Evolutionary conservation across 2,113 vertebrate genomes (phyloP).

Genomic region (Trinectes maculatus): DNA sequence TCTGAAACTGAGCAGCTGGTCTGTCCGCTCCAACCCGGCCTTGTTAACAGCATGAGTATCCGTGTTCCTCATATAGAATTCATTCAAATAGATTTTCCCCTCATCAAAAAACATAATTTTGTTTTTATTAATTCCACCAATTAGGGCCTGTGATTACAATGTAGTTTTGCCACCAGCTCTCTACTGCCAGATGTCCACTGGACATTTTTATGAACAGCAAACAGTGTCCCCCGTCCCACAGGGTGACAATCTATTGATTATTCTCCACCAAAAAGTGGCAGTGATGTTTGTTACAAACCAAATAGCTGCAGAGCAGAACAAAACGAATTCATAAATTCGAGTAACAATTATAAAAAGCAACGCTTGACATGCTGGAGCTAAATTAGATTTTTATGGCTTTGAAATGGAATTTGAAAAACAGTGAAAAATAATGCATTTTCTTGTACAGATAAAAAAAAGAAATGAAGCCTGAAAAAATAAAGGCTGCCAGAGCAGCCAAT

Average conservation of each 20-base stretch:
- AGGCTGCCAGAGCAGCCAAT: background rate
- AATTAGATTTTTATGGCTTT: constrained; percentile 28
- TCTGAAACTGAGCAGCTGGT: constrained; percentile 65
- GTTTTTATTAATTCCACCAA: constrained; percentile 32
- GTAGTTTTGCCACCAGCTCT: constrained; percentile 10
- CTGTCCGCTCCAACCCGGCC: constrained; percentile 48
- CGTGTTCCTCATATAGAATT: constrained; percentile 30
- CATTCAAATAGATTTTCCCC: constrained; percentile 23
- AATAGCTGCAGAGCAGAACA: constrained; percentile 20
- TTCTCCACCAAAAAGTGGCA: background rate
- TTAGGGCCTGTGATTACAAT: background rate
- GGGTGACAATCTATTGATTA: too few species aligned
- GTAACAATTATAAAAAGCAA: constrained; percentile 35
- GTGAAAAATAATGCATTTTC: background rate
- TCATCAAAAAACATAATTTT: constrained; percentile 8
- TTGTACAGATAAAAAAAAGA: constrained; percentile 5
- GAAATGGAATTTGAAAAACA: constrained; percentile 22
- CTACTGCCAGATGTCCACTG: constrained; percentile 23
- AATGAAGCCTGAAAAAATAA: constrained; percentile 5
- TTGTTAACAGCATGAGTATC: constrained; percentile 48
- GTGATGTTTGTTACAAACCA: constrained; percentile 3
- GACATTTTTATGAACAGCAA: background rate
- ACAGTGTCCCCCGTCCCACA: too few species aligned
- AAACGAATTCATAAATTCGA: constrained; percentile 9
- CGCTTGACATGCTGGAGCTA: constrained; percentile 16